phyloP scores from a whole-genome alignment of 2,797 vertebrate species.

The Mycteria americana region DNA sequence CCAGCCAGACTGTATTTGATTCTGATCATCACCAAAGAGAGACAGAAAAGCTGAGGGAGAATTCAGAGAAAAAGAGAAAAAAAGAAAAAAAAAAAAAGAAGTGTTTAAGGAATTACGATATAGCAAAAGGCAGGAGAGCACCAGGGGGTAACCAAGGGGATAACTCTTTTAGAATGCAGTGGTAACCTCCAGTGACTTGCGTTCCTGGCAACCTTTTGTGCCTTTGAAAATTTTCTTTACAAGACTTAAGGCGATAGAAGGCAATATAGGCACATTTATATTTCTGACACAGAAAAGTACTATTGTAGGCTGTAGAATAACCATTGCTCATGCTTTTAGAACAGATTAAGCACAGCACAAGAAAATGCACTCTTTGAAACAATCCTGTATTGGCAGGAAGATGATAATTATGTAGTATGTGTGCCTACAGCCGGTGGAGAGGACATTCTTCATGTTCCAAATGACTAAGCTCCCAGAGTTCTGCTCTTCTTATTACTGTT shows the following conservation, averaged over 20 bases:
- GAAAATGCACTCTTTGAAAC: conserved; percentile 6
- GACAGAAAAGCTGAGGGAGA: neutral
- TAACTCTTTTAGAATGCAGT: neutral
- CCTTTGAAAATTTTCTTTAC: neutral
- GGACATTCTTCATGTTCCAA: conserved; percentile 20
- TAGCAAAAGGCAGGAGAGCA: neutral
- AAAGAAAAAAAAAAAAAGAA: too few species aligned
- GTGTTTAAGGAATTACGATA: neutral
- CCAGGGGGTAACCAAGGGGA: neutral
- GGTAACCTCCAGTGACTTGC: neutral
- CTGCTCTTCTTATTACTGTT: neutral
- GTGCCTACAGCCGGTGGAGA: neutral
- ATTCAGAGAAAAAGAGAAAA: neutral
- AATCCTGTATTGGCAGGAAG: neutral
- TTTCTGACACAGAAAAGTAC: neutral
- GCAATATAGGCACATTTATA: neutral
- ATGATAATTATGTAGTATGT: neutral
- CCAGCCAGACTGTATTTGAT: neutral
- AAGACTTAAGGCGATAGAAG: neutral
- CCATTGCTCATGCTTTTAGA: neutral
- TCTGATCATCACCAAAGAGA: neutral
- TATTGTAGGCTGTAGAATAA: neutral
- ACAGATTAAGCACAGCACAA: neutral
- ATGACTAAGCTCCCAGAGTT: neutral
- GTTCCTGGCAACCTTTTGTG: neutral